Conservation (phyloP, 2,888 invertebrate genomes). For the Dusona sp. region DNA sequence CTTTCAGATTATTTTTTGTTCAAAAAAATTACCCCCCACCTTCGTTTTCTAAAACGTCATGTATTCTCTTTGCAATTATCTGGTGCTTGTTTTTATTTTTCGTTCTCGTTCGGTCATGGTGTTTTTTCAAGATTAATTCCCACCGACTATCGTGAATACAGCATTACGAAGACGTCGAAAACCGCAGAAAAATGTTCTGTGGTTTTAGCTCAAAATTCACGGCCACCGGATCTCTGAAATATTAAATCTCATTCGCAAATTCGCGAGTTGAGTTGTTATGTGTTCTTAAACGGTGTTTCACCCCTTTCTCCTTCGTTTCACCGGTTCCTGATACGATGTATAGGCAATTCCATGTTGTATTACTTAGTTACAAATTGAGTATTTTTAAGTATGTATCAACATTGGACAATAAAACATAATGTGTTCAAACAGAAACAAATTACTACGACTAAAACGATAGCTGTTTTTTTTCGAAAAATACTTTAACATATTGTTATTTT, state of each 20-base stretch:
- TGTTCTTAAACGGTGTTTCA: neutral
- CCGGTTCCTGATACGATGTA: neutral
- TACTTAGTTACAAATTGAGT: neutral
- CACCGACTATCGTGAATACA: neutral
- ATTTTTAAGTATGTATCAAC: neutral
- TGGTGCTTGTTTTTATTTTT: neutral
- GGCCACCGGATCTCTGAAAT: slow-evolving; percentile 24
- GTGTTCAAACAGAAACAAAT: neutral
- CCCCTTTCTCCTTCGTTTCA: neutral
- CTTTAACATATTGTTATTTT: neutral
- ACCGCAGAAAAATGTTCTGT: slow-evolving; percentile 45
- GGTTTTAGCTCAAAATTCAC: slow-evolving; percentile 15
- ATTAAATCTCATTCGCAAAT: slow-evolving; percentile 35
- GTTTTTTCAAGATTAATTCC: neutral
- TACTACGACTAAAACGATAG: neutral
- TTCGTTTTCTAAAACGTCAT: neutral
- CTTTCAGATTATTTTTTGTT: neutral
- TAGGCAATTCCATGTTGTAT: neutral
- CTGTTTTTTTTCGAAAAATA: neutral
- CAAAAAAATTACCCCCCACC: neutral
- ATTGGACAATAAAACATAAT: neutral
- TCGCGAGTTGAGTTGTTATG: neutral
- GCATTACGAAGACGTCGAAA: slow-evolving; percentile 14
- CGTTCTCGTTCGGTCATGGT: neutral
- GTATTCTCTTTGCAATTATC: neutral